Evolutionary conservation across 2,113 vertebrate genomes (phyloP).

Genomic region (Callopanchax toddi): DNA sequence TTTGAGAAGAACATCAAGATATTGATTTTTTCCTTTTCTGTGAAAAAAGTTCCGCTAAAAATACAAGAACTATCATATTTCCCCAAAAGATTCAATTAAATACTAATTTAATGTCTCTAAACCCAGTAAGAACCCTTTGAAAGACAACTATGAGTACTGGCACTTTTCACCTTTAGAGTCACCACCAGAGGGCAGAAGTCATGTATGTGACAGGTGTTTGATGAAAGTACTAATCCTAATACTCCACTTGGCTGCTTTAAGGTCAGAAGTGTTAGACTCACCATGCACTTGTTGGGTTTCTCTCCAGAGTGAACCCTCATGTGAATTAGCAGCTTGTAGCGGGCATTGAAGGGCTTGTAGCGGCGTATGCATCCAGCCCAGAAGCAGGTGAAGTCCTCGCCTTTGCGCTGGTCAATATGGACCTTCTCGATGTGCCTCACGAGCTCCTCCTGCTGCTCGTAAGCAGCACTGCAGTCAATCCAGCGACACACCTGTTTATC

Average conservation of each 20-base stretch:
- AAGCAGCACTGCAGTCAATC: slow-evolving; percentile 96
- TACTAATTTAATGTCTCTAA: too few relatives aligned
- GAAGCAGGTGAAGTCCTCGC: slow-evolving; percentile 99
- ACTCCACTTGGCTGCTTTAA: too few relatives aligned
- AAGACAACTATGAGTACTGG: neutral
- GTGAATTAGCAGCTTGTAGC: slow-evolving; percentile 99
- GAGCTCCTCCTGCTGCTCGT: slow-evolving; percentile 96
- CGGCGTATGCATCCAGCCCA: slow-evolving; percentile 97
- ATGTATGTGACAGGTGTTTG: too few relatives aligned
- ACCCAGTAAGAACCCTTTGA: slow-evolving; percentile 22
- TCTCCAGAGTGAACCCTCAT: slow-evolving; percentile 99
- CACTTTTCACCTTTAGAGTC: too few relatives aligned
- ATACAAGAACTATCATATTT: slow-evolving; percentile 47
- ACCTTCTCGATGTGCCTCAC: slow-evolving; percentile 99
- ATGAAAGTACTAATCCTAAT: too few relatives aligned
- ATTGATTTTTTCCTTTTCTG: neutral
- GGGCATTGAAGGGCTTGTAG: slow-evolving; percentile 98
- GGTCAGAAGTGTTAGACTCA: slow-evolving; percentile 87
- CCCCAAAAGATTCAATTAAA: slow-evolving; percentile 29
- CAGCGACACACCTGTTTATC: slow-evolving; percentile 93
- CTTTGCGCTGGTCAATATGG: slow-evolving; percentile 97
- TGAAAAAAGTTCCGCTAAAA: slow-evolving; percentile 36
- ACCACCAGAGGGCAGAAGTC: too few relatives aligned
- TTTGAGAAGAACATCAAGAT: neutral
- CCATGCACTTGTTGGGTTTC: slow-evolving; percentile 99